Conservation (phyloP, 2,797 vertebrate genomes). For the Vespertilio murinus region DNA sequence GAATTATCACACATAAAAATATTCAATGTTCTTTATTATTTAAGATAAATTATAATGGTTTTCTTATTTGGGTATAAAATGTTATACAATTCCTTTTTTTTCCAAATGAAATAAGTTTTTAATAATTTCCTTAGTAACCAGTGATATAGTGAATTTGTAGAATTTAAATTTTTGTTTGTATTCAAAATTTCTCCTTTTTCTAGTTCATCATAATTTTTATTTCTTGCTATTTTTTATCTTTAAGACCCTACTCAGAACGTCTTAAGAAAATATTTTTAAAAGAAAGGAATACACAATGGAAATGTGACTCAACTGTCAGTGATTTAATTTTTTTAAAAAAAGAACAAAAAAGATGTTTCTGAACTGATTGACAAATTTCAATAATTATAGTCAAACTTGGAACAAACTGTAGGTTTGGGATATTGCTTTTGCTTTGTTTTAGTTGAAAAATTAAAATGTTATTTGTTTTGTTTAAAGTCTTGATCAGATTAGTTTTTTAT, state of each 20-base stretch:
- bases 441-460: slow-evolving; percentile 22
- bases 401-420: not conserved
- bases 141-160: not conserved
- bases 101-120: not conserved
- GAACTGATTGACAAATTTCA: slow-evolving; percentile 4
- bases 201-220: slow-evolving; percentile 12
- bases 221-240: slow-evolving; percentile 15
- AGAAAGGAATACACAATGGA: not conserved
- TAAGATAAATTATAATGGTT: slow-evolving; percentile 46
- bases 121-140: slow-evolving; percentile 32
- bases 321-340: slow-evolving; percentile 23
- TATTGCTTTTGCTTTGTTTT: not conserved
- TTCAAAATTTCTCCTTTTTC: slow-evolving; percentile 38
- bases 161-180: slow-evolving; percentile 49
- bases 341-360: not conserved
- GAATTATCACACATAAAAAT: not conserved
- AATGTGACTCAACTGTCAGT: not conserved
- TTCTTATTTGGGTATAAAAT: slow-evolving; percentile 3
- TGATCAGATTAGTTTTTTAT: not conserved
- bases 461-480: not conserved
- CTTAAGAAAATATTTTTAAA: slow-evolving; percentile 33
- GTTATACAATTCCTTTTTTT: not conserved
- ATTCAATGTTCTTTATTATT: not conserved
- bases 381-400: not conserved
- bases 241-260: not conserved